A percentile compares a stretch with the other conserved stretches of the same genome.
Conservation (phyloP, 2,113 vertebrate genomes). For the Anarhynchus alexandrinus region DNA sequence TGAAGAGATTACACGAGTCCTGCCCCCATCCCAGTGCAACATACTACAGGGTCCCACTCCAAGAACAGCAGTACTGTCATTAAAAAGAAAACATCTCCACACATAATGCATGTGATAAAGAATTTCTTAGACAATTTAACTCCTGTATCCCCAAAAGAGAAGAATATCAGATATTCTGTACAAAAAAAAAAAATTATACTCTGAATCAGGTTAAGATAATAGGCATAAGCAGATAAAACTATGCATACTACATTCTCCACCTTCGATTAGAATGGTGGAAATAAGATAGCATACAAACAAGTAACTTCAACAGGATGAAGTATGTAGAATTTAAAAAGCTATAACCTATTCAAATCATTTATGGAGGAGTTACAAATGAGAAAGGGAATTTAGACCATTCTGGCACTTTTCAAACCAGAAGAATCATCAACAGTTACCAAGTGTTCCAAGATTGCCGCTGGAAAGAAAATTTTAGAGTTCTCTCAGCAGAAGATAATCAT, state of each 20-base stretch:
- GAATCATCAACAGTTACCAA: not conserved
- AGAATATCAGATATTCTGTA: not conserved
- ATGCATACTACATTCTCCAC: not conserved
- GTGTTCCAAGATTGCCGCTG: not conserved
- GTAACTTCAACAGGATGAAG: not conserved
- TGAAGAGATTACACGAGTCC: not conserved
- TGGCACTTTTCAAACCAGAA: not conserved
- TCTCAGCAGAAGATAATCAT: not conserved
- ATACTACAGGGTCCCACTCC: not conserved
- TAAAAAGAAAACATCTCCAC: not conserved
- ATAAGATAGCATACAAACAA: not conserved
- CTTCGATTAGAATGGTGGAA: not conserved
- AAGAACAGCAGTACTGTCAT: not conserved
- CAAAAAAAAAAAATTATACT: not conserved
- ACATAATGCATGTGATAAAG: rapidly evolving
- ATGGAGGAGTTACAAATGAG: not conserved
- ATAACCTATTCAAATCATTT: not conserved
- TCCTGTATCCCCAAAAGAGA: rapidly evolving
- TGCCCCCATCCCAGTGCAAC: rapidly evolving
- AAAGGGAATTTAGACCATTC: not conserved
- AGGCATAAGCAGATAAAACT: not conserved
- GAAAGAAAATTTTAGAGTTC: not conserved
- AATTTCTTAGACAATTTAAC: not conserved
- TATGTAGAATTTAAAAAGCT: not conserved
- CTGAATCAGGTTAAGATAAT: not conserved